Conservation (phyloP, 1,140 invertebrate species). For the Bombus confusus region DNA sequence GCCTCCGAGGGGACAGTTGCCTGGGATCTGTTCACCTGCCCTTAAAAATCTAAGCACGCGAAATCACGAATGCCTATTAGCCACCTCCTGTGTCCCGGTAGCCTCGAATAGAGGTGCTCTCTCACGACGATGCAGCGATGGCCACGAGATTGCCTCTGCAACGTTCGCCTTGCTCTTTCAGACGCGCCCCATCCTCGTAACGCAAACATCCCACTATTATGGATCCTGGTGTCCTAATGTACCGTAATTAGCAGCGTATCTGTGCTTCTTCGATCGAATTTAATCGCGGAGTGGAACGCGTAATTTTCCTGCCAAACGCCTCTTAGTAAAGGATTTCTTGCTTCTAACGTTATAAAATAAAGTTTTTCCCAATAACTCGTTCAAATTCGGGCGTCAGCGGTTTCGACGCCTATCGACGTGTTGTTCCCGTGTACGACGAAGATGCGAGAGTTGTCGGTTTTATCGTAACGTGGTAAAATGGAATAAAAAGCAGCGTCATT, state of each 20-base stretch:
- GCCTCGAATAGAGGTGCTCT: constrained; percentile 30
- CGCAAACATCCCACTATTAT: background rate
- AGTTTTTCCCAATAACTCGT: background rate
- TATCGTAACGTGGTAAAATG: constrained; percentile 7
- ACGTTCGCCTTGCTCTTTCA: background rate
- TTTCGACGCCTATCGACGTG: too few species aligned
- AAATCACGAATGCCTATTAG: constrained; percentile 74
- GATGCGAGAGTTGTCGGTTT: background rate
- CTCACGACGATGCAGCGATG: constrained; percentile 20
- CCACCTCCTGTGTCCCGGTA: constrained; percentile 53
- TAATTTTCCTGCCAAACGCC: too few species aligned
- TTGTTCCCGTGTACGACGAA: constrained; percentile 7
- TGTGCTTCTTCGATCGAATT: background rate
- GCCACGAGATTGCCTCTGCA: constrained; percentile 8
- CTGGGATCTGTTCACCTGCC: constrained; percentile 67
- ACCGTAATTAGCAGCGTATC: background rate
- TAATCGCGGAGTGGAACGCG: too few species aligned
- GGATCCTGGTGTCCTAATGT: background rate
- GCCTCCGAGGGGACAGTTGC: constrained; percentile 74
- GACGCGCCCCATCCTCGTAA: background rate
- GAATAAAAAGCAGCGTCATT: constrained; percentile 26
- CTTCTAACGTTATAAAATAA: too few species aligned
- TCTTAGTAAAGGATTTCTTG: background rate
- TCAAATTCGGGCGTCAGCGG: background rate
- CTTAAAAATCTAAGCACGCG: constrained; percentile 73